Percentiles rank a stretch among this genome's conserved stretches.
phyloP scores from a whole-genome alignment of 2,113 vertebrate species.

The Cryptotis parvus region DNA sequence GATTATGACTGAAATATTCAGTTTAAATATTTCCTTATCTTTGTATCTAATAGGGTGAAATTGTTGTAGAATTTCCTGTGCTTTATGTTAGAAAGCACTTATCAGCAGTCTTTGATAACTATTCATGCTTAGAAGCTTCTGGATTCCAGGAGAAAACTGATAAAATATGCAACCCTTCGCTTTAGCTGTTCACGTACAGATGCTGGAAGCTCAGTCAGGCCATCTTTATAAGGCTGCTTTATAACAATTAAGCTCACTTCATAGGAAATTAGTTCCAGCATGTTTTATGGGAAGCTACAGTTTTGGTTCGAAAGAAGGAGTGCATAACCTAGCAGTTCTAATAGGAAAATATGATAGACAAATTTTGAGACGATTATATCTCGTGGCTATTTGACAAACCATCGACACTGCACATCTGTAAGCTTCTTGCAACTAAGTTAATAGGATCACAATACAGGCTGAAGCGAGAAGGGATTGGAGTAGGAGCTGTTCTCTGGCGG shows the following conservation, averaged over 20 bases:
- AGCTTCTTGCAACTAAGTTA: conserved; percentile 74
- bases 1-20: too few relatives aligned
- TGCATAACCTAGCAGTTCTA: conserved; percentile 69
- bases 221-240: conserved; percentile 72
- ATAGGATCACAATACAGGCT: conserved; percentile 80
- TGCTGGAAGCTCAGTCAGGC: conserved; percentile 67
- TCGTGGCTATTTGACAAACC: conserved; percentile 77
- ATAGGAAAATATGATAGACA: conserved; percentile 68
- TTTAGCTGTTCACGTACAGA: conserved; percentile 49
- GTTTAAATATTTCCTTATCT: conserved; percentile 3
- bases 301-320: conserved; percentile 77
- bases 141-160: neutral
- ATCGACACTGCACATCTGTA: conserved; percentile 76
- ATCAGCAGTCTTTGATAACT: neutral
- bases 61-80: neutral
- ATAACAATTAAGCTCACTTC: conserved; percentile 77
- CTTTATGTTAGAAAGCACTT: neutral
- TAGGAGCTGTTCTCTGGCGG: conserved; percentile 66
- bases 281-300: conserved; percentile 81
- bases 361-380: conserved; percentile 71
- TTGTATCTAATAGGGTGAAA: neutral
- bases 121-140: neutral
- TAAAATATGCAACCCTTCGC: neutral
- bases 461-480: conserved; percentile 66
- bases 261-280: conserved; percentile 79